A percentile compares a stretch with the other conserved stretches of the same genome.
These are phyloP conservation scores for Thyatira batis DNA, from an alignment of 2,888 invertebrate species.

Conservation along the genomic window DNA sequence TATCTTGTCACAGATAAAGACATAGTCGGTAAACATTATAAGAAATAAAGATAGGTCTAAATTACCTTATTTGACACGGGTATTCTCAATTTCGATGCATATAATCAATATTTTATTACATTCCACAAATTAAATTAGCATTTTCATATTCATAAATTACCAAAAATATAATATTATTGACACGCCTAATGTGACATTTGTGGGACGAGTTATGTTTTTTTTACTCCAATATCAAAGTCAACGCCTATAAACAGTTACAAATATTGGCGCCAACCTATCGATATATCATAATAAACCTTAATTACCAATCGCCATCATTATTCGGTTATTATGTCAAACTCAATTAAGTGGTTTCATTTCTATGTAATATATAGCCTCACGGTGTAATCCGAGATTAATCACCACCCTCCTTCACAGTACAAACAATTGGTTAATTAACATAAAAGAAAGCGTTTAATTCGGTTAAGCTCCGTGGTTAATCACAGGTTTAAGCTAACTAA, in stretches of 20 bases:
- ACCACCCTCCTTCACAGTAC: slow-evolving; percentile 42
- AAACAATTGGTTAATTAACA: slow-evolving; percentile 74
- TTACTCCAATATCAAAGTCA: not conserved
- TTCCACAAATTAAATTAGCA: slow-evolving; percentile 1
- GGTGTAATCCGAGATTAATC: slow-evolving; percentile 53
- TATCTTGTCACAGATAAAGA: not conserved
- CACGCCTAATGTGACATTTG: not conserved
- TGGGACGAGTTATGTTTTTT: not conserved
- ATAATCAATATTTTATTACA: not conserved
- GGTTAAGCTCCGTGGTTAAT: slow-evolving; percentile 70
- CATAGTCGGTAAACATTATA: not conserved
- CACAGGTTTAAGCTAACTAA: slow-evolving; percentile 63
- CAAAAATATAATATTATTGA: not conserved
- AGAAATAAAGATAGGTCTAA: not conserved
- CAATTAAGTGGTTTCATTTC: slow-evolving; percentile 47
- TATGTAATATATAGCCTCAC: slow-evolving; percentile 42
- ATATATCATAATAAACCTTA: slow-evolving; percentile 45
- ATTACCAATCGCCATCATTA: slow-evolving; percentile 41
- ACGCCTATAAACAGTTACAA: slow-evolving; percentile 1
- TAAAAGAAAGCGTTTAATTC: slow-evolving; percentile 76
- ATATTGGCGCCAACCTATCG: slow-evolving; percentile 20
- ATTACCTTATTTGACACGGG: not conserved
- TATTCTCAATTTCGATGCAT: not conserved
- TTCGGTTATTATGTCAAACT: slow-evolving; percentile 47
- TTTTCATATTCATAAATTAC: not conserved